These are phyloP conservation scores for Taurulus bubalis DNA, from an alignment of 2,113 vertebrate species.

Conservation along the genomic window DNA sequence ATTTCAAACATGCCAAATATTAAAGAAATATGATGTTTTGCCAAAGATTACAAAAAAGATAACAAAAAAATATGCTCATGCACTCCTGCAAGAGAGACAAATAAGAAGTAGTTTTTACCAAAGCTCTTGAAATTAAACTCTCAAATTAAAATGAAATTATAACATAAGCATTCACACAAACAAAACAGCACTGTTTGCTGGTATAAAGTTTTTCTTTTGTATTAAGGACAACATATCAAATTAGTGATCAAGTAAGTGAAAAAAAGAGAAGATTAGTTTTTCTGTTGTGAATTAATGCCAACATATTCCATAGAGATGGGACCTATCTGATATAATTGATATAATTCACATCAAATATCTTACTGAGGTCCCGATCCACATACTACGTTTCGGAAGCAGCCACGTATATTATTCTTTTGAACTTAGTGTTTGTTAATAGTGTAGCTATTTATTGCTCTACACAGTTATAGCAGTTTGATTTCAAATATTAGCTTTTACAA, in stretches of 20 bases:
- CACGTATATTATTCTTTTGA: too few species aligned
- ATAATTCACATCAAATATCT: too few species aligned
- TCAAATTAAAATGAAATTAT: not conserved
- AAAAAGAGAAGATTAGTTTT: too few species aligned
- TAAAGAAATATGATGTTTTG: constrained; percentile 18
- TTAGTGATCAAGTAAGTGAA: not conserved
- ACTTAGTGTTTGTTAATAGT: too few species aligned
- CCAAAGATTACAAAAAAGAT: constrained; percentile 20
- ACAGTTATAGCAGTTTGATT: too few species aligned
- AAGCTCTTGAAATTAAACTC: not conserved
- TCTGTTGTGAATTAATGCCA: not conserved
- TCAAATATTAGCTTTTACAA: too few species aligned
- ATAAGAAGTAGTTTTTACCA: not conserved
- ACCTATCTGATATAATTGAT: too few species aligned
- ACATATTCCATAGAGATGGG: too few species aligned
- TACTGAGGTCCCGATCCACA: too few species aligned
- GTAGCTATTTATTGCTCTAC: too few species aligned
- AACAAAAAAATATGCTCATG: constrained; percentile 1
- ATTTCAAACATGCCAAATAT: constrained; percentile 6
- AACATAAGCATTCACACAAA: not conserved
- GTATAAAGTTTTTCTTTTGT: not conserved
- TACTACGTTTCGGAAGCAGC: too few species aligned
- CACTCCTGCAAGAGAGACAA: constrained; percentile 1
- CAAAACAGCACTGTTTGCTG: not conserved
- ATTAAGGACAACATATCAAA: not conserved